Base-by-base conservation (phyloP, 1,140 invertebrate species). In the Drosophila triauraria region DNA sequence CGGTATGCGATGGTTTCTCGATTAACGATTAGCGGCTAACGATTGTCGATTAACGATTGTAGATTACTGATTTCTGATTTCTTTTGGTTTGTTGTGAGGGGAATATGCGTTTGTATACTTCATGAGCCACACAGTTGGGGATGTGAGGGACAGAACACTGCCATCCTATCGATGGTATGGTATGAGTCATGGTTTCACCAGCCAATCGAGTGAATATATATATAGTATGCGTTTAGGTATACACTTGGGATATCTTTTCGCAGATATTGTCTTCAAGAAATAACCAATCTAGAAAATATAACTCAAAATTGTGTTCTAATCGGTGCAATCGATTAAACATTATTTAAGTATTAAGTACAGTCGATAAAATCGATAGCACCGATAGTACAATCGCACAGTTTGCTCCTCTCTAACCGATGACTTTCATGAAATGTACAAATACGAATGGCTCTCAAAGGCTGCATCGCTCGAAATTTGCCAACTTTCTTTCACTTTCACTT, bases 401-500 rank as follows among this genome's bases (percentile, higher is more conserved):
- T 51, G 35, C 62, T 53, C 30, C 27, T 43, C 27, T 43, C 65
- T 69, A 69, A 44, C 48, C 62, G 47, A 67, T 69, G 47, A 69
- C 38, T 53, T n/a, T 50, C 42, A 46, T 58, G 53, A 58, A 65
- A 68, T 67, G 48, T 38, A 65, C 40, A 65, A 70, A 40, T 69
- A 50, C 35, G n/a, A 23, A 58, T 59, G 43, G 20, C n/a, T 61
- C 32, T 46, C 15, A 10, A 9, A 38, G 20, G 56, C 32, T 61
- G 60, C 64, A 69, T 77, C 60, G 71, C 76, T 88, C 81, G 72
- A 70, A 80, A 70, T 80, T 58, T 64, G 78, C 82, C 78, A 85
- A 85, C 82, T 87, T 80, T 80, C 76, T 80, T 80, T 80, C 68
- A 79, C 75, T 74, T 79, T 79, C 76, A 79, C 60, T 84, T 79